Base-by-base conservation (phyloP, 2,797 vertebrate species). In the Onychomys torridus region DNA sequence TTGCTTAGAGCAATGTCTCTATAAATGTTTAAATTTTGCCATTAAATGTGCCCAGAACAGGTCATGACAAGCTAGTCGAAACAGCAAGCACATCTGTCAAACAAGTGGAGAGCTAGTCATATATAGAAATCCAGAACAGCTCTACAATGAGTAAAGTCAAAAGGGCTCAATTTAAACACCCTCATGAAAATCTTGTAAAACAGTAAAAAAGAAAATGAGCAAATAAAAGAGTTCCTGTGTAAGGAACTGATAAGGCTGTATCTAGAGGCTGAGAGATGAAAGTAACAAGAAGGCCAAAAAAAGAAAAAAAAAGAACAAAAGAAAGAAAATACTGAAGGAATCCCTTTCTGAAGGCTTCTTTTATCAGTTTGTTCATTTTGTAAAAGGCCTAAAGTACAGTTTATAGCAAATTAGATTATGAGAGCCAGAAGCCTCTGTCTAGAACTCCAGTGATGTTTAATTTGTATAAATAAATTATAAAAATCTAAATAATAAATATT, bases 221-320 rank as follows among this genome's bases (percentile, higher is more conserved):
- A 77, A 0, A 96, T 97, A 97, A 98, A 77, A 98, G 96, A 40
- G 12, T 84, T 75, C 97, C 97, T 78, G 77, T 96, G 93, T 93
- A 96, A 95, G 89, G 96, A 97, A 85, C 52, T 55, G 90, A 97
- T 97, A 97, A 98, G 87, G 86, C 75, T 94, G 77, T 95, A 92
- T 95, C 95, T 89, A 95, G 85, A 76, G 52, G 21, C 92, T 91
- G 95, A 96, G n/a, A 34, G 87, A 97, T 96, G 98, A 98, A 97
- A 97, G 97, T 96, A 96, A 96, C 49, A 59, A 95, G 34, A 61
- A 43, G 37, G 37, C 8, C 25, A 2, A 52, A 95, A 90, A 93
- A 76, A 96, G 98, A 82, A 96, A 95, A 52, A 95, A 90, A 76
- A 96, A 98, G 79, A 96, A 95, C 25, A 2, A 52, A 95, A 90